Evolutionary conservation across 2,113 vertebrate species (phyloP).

Genomic region (Bos javanicus): DNA sequence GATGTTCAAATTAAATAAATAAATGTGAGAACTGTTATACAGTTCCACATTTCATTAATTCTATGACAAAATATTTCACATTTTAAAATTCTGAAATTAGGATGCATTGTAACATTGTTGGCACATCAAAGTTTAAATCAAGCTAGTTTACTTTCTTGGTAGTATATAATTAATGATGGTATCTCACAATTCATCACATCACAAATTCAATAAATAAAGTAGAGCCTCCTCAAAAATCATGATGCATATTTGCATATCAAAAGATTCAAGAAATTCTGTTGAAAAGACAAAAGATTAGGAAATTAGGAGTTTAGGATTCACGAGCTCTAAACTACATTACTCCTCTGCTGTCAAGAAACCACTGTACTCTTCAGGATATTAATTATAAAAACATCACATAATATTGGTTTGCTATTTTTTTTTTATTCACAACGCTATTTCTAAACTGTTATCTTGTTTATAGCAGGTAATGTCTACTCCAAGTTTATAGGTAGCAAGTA

Average conservation of each 20-base stretch:
- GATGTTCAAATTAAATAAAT: neutral
- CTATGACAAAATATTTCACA: neutral
- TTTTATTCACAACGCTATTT: neutral
- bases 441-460: neutral
- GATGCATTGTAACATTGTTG: neutral
- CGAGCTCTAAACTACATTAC: neutral
- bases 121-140: neutral
- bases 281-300: neutral
- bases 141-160: neutral
- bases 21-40: neutral
- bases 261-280: conserved; percentile 16
- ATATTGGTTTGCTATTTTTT: neutral
- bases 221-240: neutral
- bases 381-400: neutral
- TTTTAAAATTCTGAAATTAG: neutral
- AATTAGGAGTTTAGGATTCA: neutral
- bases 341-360: neutral
- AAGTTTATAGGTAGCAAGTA: neutral
- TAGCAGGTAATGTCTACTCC: neutral
- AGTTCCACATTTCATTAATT: neutral
- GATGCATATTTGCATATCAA: neutral
- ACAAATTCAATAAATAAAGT: neutral
- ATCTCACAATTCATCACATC: neutral
- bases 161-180: neutral
- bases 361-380: neutral